phyloP scores from a whole-genome alignment of 2,797 vertebrate species.

The Pipistrellus pygmaeus region DNA sequence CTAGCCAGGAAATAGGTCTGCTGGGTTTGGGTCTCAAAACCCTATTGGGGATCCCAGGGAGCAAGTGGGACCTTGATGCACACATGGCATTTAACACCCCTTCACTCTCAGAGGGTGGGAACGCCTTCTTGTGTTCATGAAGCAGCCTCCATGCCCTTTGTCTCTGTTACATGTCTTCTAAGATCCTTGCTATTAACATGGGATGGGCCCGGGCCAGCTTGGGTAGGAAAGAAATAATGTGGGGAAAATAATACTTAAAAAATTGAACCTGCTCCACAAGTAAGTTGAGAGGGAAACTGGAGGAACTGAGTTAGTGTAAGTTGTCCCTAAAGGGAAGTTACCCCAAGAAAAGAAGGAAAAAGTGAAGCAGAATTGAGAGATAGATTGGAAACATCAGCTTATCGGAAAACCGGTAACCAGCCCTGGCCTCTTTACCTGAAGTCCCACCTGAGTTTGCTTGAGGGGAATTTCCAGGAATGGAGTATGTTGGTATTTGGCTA shows the following conservation, averaged over 20 bases:
- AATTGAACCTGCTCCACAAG: background rate
- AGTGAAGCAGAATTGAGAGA: background rate
- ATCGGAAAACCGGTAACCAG: background rate
- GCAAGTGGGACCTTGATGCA: background rate
- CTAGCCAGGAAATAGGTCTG: background rate
- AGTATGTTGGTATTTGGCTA: background rate
- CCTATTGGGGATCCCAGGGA: background rate
- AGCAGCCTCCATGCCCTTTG: background rate
- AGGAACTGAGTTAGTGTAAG: background rate
- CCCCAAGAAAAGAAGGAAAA: background rate
- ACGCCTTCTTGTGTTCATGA: background rate
- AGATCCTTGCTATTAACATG: background rate
- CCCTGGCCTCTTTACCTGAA: background rate
- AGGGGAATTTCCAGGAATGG: constrained; percentile 2
- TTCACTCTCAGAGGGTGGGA: background rate
- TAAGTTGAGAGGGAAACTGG: background rate
- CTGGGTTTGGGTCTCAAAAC: background rate
- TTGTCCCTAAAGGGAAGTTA: constrained; percentile 4
- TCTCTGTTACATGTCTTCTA: background rate
- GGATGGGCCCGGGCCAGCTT: background rate
- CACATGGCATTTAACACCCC: background rate
- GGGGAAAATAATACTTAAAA: background rate
- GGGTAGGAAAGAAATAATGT: background rate
- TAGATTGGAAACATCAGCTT: background rate
- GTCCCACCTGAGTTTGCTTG: background rate